Evolutionary conservation across 2,888 invertebrate species (phyloP).

Genomic region (Nasonia oneida): DNA sequence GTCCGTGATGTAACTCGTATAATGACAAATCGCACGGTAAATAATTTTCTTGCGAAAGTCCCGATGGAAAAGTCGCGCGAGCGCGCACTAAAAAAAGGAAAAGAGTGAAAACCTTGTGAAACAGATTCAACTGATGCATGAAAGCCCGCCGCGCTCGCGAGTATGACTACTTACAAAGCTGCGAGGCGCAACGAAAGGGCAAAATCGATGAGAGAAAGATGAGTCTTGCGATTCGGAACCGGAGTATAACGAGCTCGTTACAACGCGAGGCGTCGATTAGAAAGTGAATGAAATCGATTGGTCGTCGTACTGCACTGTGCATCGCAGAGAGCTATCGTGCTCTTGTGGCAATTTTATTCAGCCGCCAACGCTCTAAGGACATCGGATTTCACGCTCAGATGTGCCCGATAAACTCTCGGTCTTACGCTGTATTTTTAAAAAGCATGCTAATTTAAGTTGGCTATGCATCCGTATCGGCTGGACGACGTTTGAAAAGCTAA

Average conservation of each 20-base stretch:
- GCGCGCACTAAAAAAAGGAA: background rate
- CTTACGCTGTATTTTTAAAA: slow-evolving; percentile 8
- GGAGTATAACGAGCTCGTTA: slow-evolving; percentile 37
- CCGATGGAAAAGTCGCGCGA: slow-evolving; percentile 25
- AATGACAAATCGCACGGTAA: slow-evolving; percentile 44
- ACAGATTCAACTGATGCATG: slow-evolving; percentile 46
- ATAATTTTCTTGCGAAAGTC: slow-evolving; percentile 46
- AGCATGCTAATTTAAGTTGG: background rate
- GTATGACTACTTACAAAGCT: too few relatives aligned
- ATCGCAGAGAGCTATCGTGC: background rate
- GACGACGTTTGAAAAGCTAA: background rate
- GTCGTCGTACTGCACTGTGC: background rate
- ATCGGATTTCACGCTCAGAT: slow-evolving; percentile 10
- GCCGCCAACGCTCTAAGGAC: slow-evolving; percentile 8
- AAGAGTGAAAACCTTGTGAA: slow-evolving; percentile 45
- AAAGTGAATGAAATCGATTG: slow-evolving; percentile 62
- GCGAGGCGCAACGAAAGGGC: slow-evolving; percentile 16
- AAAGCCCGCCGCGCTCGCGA: slow-evolving; percentile 14
- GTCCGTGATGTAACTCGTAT: slow-evolving; percentile 29
- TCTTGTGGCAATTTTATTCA: slow-evolving; percentile 24
- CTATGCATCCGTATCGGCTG: background rate
- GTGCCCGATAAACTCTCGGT: background rate
- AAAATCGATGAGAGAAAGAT: slow-evolving; percentile 39
- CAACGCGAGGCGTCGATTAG: slow-evolving; percentile 55
- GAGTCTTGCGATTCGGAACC: slow-evolving; percentile 32